Base-by-base conservation (phyloP, 2,888 invertebrate genomes). In the Arge pagana region DNA sequence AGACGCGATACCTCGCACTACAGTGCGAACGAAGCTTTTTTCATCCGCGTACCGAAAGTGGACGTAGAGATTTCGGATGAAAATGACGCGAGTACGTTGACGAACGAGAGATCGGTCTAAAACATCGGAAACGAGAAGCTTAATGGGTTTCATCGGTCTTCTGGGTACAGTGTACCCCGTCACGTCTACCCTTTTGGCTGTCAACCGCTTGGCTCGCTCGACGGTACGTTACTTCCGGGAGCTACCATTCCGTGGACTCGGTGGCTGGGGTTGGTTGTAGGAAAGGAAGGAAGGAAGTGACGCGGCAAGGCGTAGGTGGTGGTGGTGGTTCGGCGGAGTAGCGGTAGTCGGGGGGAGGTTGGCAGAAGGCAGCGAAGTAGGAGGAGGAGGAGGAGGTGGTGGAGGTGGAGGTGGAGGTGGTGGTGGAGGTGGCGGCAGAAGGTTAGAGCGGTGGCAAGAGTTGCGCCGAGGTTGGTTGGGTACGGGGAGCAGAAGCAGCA, bases 181-280 rank as follows among this genome's bases (percentile, higher is more conserved):
- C n/a, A n/a, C n/a, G n/a, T n/a, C n/a, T n/a, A n/a, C n/a, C n/a
- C n/a, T n/a, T n/a, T n/a, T n/a, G n/a, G n/a, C n/a, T n/a, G n/a
- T n/a, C n/a, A n/a, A n/a, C n/a, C 21, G 30, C 30, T 42, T 42
- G 42, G 30, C 42, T 19, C 30, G 42, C 30, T 42, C 18, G 28
- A 31, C 15, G 42, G 42, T 18, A 42, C 42, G 42, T 42, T 30
- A 42, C 30, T 30, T 42, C 30, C 42, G 42, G 42, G 42, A 28
- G 42, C 19, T 28, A 42, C 42, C 42, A 30, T 30, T 31, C 10
- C 42, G 48, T 40, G 53, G 19, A 53, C 42, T 61, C 51, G 57
- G 61, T 57, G 60, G 60, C 56, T 59, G 60, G 58, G 59, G 59
- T 54, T 58, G 58, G 54, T 19, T 19, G 39, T 11, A 39, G 62